Evolutionary conservation across 2,888 invertebrate genomes (phyloP), one percentile per base, ranked within the genome.

Genomic region (Oligia fasciuncula): DNA sequence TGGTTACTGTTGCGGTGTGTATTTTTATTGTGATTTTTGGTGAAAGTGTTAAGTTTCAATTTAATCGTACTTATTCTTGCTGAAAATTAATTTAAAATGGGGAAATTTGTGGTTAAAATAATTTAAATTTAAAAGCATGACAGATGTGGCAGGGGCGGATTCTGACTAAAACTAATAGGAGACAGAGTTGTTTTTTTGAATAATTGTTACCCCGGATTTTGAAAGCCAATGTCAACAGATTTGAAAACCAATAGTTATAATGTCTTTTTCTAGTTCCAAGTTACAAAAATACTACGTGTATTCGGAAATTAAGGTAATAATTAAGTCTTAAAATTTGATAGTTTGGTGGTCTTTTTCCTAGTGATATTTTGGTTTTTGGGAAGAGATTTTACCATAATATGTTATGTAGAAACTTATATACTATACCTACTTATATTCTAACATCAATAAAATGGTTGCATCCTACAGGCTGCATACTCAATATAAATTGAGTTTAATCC

Each of bases 61-160:
- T 66, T 51, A 62, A 57, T 63, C 9, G 77, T 85, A 80, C 83
- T 85, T 85, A 85, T 77, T 73, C 70, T 82, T 85, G 60, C n/a
- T 51, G 29, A 66, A 73, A 51, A 3, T 62, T 68, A 19, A 51
- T 76, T 74, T 62, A 35, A 60, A 74, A 46, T n/a, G 13, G 14
- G 19, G n/a, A 57, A 14, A 17, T 3, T 35, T 40, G 17, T 43
- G 0, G n/a, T 46, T 23, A n/a, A 17, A 60, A 40, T 54, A 40
- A 54, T 54, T 2, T 9, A 54, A 62, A 17, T 23, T 19, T 51
- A 14, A n/a, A 60, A n/a, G 0, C 17, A 57, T 40, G 49, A 40
- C 1, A 1, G 51, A 23, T 49, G 13, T 67, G 9, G 40, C 14
- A 17, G 57, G 51, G 29, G 46, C 4, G 35, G 29, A 46, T 66